Evolutionary conservation across 2,888 invertebrate species (phyloP), one percentile per base, ranked within the genome.

Genomic region (Drosophila picticornis): DNA sequence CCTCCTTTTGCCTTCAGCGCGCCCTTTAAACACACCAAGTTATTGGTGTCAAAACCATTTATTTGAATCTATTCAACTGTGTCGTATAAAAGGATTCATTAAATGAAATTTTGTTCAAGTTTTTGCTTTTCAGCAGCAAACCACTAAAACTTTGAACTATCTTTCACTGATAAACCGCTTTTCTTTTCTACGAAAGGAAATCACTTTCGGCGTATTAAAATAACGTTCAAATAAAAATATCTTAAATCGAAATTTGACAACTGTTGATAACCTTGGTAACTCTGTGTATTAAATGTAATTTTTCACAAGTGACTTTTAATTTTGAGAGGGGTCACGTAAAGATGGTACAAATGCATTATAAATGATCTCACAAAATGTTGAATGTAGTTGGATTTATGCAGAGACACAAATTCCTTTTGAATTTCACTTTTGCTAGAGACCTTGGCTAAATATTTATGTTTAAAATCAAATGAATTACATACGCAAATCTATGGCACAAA

Each of bases 401-500:
- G 9, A 40, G 9, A 31, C 6, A 7, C 9, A 40, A 5, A 31
- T 31, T 22, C 2, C 10, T 31, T 40, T 40, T 22, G 16, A 43
- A 31, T 22, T n/a, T 29, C 0, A 34, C 13, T 0, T 13, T 31
- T 31, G 5, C 13, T 4, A 11, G 19, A 13, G 13, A 29, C 13
- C n/a, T 34, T 46, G n/a, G 31, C n/a, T 1, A 38, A 53, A 65
- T 65, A 65, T 48, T 55, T 46, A 16, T 27, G n/a, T 27, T 6
- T 9, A 27, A 22, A n/a, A 32, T 67, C 27, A 67, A 68, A 55
- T 55, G 19, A 55, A 67, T 50, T 40, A 40, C 50, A 68, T 38
- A 34, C 13, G 50, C 67, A 31, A 25, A 53, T 31, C 52, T 34
- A 22, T 55, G 46, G 25, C 22, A 25, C 22, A 16, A 46, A 46